Base-by-base conservation (phyloP, 2,888 invertebrate genomes). In the Xylota segnis region DNA sequence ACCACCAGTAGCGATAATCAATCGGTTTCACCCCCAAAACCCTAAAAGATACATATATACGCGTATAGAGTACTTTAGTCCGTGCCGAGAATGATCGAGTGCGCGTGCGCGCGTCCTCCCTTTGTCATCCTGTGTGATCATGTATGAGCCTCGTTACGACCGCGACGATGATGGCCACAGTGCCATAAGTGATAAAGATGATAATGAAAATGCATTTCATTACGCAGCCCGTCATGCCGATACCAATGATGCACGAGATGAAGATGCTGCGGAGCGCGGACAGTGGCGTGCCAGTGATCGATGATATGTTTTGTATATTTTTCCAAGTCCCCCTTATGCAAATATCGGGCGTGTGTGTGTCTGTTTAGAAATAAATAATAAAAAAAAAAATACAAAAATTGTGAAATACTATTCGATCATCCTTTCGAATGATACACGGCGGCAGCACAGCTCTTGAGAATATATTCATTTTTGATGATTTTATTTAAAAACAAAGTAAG, bases 401-500 rank as follows among this genome's bases (percentile, higher is more conserved):
- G 32, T 34, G 7, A 45, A 7, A 66, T 52, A 40, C 66, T 66
- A 4, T 40, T 54, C 32, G 7, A 32, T 18, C n/a, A n/a, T n/a
- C 16, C 10, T 5, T 23, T 4, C 40, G 40, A 14, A 54, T 32
- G 32, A 68, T 7, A 43, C 4, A 43, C 40, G 6, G 1, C n/a
- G n/a, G n/a, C n/a, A n/a, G n/a, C 23, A 29, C 23, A 59, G 52
- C 43, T 5, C 34, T 45, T 54, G 14, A 34, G 14, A 50, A 29
- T 27, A 9, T 40, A 37, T 45, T 79, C 14, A 29, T 58, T 23
- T 47, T 52, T 40, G 74, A 74, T 61, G 72, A 74, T 68, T 59
- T 81, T 81, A 29, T 66, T 37, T 52, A 70, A 71, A 71, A 63
- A 65, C 27, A 56, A 68, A 32, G 66, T 61, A 74, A 81, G 68